Evolutionary conservation across 2,797 vertebrate genomes (phyloP).

Genomic region (Scolopax bukidnonensis): DNA sequence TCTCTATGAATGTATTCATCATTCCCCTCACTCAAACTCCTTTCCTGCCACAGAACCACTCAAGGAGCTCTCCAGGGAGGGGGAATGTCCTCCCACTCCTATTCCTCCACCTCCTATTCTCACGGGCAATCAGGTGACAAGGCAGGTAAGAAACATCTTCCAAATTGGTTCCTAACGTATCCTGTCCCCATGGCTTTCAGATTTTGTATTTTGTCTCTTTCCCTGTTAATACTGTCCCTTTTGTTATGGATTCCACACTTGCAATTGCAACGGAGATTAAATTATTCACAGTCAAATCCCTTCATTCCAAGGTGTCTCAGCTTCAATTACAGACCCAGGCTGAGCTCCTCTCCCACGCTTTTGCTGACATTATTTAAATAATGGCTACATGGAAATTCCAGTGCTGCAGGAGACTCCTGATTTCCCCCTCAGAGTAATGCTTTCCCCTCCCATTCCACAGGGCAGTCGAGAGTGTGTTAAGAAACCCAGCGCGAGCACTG

Average conservation of each 20-base stretch:
- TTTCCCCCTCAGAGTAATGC: background rate
- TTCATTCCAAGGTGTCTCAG: background rate
- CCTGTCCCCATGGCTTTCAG: background rate
- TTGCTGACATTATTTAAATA: background rate
- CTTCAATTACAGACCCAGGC: background rate
- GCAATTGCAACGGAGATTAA: background rate
- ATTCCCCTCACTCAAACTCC: background rate
- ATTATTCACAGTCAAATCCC: background rate
- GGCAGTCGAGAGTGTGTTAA: slow-evolving; percentile 50
- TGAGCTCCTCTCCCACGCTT: background rate
- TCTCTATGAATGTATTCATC: background rate
- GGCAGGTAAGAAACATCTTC: slow-evolving; percentile 24
- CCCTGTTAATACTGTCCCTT: background rate
- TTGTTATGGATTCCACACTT: background rate
- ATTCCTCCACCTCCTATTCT: slow-evolving; percentile 29
- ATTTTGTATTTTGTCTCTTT: background rate
- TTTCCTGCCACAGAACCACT: background rate
- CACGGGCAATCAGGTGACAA: slow-evolving; percentile 29
- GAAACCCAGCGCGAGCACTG: fast-evolving
- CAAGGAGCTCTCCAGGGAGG: slow-evolving; percentile 33
- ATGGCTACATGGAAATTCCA: background rate
- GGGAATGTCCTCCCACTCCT: slow-evolving; percentile 15
- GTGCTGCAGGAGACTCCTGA: background rate
- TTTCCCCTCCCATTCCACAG: background rate
- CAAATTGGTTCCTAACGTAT: background rate